These are phyloP conservation scores for Orchestes rusci DNA, from an alignment of 2,888 invertebrate genomes.

Conservation along the genomic window DNA sequence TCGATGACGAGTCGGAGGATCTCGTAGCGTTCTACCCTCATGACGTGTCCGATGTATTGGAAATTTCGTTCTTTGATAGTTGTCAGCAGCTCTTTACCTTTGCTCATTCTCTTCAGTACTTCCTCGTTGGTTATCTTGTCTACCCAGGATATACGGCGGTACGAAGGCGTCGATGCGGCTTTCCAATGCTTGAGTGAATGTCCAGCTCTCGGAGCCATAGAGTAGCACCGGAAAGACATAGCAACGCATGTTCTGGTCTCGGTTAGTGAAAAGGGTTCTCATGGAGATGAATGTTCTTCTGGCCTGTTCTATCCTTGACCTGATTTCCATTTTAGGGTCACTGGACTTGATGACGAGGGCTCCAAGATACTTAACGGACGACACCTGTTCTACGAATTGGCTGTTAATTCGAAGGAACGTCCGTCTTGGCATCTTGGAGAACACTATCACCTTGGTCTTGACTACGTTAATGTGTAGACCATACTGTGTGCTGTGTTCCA, in stretches of 20 bases:
- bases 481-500: slow-evolving; percentile 1
- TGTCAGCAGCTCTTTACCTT: too few species aligned
- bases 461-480: not conserved
- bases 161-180: too few species aligned
- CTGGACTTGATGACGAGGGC: slow-evolving; percentile 3
- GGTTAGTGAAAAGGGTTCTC: not conserved
- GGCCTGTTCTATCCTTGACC: slow-evolving; percentile 1
- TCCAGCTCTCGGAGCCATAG: slow-evolving; percentile 1
- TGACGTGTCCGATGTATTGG: too few species aligned
- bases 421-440: not conserved
- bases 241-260: not conserved
- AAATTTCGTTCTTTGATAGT: too few species aligned
- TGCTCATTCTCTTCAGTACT: too few species aligned
- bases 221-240: not conserved
- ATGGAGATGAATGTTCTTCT: slow-evolving; percentile 3
- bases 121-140: too few species aligned
- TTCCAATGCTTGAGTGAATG: too few species aligned
- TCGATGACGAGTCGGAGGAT: too few species aligned
- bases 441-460: not conserved
- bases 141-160: too few species aligned
- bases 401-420: not conserved
- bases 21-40: too few species aligned
- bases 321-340: not conserved
- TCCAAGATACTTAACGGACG: slow-evolving; percentile 2
- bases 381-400: slow-evolving; percentile 1